Conservation (phyloP, 1,140 invertebrate species). For the Nomia melanderi region DNA sequence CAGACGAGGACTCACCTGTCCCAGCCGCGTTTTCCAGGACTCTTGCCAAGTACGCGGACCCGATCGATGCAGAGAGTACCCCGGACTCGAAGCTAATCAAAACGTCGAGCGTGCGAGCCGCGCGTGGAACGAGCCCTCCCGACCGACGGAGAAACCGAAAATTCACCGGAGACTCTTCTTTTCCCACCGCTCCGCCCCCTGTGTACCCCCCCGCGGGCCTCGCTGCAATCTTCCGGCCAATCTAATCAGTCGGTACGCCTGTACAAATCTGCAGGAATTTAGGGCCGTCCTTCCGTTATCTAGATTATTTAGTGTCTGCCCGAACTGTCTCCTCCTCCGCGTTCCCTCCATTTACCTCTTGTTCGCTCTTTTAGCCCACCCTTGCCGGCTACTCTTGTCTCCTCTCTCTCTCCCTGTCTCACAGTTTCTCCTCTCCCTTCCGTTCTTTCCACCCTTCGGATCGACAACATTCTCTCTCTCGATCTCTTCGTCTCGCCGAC, state of each 20-base stretch:
- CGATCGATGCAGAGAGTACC: constrained; percentile 35
- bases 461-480: too few relatives aligned
- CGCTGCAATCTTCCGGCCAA: constrained; percentile 57
- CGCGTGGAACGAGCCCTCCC: neutral
- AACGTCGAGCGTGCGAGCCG: constrained; percentile 51
- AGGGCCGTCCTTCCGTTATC: constrained; percentile 67
- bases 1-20: constrained; percentile 57
- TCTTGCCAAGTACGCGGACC: constrained; percentile 50
- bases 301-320: constrained; percentile 70
- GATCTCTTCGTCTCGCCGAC: too few relatives aligned
- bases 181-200: neutral
- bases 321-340: constrained; percentile 50
- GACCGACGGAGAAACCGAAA: constrained; percentile 33
- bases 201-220: neutral
- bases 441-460: neutral
- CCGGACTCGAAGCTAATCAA: constrained; percentile 55
- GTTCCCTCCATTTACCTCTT: neutral
- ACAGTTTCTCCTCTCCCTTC: neutral
- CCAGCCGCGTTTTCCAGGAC: constrained; percentile 53
- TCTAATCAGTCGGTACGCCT: constrained; percentile 60
- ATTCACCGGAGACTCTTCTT: constrained; percentile 34
- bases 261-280: constrained; percentile 67
- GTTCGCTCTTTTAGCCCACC: neutral
- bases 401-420: neutral
- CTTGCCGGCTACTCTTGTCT: neutral